A percentile compares a stretch with the other conserved stretches of the same genome.
phyloP scores from a whole-genome alignment of 1,140 invertebrate species.

The Branchinecta lynchi region DNA sequence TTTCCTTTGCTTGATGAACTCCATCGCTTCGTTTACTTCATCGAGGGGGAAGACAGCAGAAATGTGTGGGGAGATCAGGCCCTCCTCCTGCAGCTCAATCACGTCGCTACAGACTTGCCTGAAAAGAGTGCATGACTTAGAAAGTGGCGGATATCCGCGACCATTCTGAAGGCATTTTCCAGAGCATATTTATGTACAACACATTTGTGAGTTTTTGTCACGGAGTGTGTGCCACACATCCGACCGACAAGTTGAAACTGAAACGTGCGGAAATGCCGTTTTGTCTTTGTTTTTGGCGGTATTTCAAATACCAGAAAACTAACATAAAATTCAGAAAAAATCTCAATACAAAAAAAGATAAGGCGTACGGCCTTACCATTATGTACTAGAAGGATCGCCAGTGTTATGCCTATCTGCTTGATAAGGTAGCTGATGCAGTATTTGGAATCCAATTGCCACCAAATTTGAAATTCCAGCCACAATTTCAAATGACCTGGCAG shows the following conservation, averaged over 20 bases:
- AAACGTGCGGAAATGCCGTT: no score
- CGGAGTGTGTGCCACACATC: no score
- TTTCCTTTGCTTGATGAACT: slow-evolving; percentile 34
- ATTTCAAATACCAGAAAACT: background rate
- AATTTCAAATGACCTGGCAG: no score
- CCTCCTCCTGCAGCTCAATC: slow-evolving; percentile 36
- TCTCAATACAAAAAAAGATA: background rate
- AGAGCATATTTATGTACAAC: no score
- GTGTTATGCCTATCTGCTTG: no score
- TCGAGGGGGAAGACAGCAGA: slow-evolving; percentile 34
- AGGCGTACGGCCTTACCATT: background rate
- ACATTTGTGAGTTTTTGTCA: no score
- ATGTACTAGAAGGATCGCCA: no score
- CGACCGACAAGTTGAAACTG: no score
- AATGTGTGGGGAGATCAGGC: slow-evolving; percentile 35
- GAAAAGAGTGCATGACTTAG: slow-evolving; percentile 18
- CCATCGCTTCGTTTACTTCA: slow-evolving; percentile 36
- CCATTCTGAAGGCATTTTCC: no score
- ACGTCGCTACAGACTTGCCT: slow-evolving; percentile 35
- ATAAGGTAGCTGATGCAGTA: no score
- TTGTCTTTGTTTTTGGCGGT: background rate
- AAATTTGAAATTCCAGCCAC: no score
- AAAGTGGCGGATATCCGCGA: background rate
- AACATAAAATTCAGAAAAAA: slow-evolving; percentile 14
- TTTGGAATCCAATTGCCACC: no score